These are phyloP conservation scores for Centropristis striata DNA, from an alignment of 2,113 vertebrate genomes.

Conservation along the genomic window DNA sequence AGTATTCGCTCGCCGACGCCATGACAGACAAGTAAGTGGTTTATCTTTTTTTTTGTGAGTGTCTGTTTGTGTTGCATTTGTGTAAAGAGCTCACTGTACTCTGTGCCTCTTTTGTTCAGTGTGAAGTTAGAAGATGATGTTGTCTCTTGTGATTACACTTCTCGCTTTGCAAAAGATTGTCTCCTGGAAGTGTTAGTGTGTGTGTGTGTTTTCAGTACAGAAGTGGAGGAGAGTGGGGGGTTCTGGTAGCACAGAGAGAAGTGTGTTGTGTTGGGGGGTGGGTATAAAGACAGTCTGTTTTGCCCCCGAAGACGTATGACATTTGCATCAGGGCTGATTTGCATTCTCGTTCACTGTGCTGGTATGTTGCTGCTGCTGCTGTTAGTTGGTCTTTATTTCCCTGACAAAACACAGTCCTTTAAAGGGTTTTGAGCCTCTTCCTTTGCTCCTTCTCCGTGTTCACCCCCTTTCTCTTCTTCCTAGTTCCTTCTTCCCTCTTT, in stretches of 20 bases:
- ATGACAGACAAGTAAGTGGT: constrained; percentile 88
- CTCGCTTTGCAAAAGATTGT: constrained; percentile 25
- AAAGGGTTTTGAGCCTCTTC: constrained; percentile 55
- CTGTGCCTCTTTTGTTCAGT: constrained; percentile 32
- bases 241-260: constrained; percentile 43
- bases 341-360: constrained; percentile 78
- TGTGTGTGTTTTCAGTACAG: constrained; percentile 29
- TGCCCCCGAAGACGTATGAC: constrained; percentile 67
- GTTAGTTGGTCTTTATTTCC: constrained; percentile 68
- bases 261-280: constrained; percentile 53
- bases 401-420: constrained; percentile 65
- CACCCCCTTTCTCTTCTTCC: not conserved
- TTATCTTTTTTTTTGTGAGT: constrained; percentile 29
- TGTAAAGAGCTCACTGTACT: constrained; percentile 50
- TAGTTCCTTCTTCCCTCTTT: constrained; percentile 38
- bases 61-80: not conserved
- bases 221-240: constrained; percentile 12
- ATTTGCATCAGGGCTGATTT: constrained; percentile 82
- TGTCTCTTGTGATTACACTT: constrained; percentile 47
- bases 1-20: constrained; percentile 79
- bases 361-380: constrained; percentile 71
- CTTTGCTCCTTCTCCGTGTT: constrained; percentile 31
- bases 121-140: constrained; percentile 59
- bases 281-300: constrained; percentile 78
- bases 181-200: constrained; percentile 42